Conservation (phyloP, 2,797 vertebrate species). For the Microctenopoma steveboyesi region DNA sequence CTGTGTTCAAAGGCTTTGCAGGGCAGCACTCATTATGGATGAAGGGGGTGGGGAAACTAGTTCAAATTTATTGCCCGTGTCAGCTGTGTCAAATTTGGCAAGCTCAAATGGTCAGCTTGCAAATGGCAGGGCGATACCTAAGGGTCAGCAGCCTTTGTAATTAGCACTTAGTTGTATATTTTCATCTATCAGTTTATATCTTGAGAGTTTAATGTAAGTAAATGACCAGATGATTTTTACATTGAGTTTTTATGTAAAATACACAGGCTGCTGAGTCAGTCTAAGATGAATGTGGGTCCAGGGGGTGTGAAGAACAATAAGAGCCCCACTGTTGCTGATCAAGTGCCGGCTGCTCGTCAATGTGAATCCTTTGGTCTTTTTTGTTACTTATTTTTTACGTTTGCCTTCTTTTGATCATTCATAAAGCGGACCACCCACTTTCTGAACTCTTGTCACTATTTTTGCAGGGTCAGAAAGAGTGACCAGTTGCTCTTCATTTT, state of each 20-base stretch:
- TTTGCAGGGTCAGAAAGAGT: slow-evolving; percentile 82
- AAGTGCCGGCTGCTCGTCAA: slow-evolving; percentile 34
- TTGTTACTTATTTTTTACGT: slow-evolving; percentile 23
- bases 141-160: slow-evolving; percentile 76
- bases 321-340: slow-evolving; percentile 25
- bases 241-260: slow-evolving; percentile 24
- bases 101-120: slow-evolving; percentile 87
- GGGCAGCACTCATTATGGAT: slow-evolving; percentile 75
- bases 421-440: slow-evolving; percentile 84
- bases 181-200: slow-evolving; percentile 18
- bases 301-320: slow-evolving; percentile 28
- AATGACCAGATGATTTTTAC: slow-evolving; percentile 16
- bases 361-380: slow-evolving; percentile 34
- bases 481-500: slow-evolving; percentile 87
- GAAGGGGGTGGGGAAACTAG: slow-evolving; percentile 82
- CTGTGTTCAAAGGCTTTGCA: slow-evolving; percentile 68
- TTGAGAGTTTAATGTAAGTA: not conserved
- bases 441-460: slow-evolving; percentile 79
- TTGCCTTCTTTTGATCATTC: slow-evolving; percentile 59
- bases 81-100: slow-evolving; percentile 88
- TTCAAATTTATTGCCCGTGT: slow-evolving; percentile 87
- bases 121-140: slow-evolving; percentile 83
- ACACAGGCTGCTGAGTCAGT: slow-evolving; percentile 31
- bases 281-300: slow-evolving; percentile 28
- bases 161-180: slow-evolving; percentile 69